A percentile compares a stretch with the other conserved stretches of the same genome.
Conservation (phyloP, 2,113 vertebrate genomes). For the Syngnathus scovelli region DNA sequence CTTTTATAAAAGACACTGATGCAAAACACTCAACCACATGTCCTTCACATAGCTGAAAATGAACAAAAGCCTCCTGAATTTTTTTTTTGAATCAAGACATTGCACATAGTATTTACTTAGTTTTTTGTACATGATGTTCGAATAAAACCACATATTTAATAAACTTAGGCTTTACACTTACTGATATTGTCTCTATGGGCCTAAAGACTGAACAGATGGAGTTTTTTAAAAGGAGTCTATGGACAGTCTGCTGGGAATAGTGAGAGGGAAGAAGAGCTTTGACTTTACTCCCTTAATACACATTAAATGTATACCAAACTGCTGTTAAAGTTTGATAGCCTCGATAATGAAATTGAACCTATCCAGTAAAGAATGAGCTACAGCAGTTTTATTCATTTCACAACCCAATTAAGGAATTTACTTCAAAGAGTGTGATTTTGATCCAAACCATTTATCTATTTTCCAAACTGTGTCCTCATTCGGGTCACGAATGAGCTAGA, state of each 20-base stretch:
- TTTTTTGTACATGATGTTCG: background rate
- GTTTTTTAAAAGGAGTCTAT: background rate
- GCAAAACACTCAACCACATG: background rate
- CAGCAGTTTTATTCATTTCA: background rate
- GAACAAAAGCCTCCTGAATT: background rate
- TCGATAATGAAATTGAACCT: background rate
- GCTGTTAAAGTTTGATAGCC: background rate
- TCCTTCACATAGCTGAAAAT: background rate
- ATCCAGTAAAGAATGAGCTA: background rate
- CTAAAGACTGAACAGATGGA: conserved; percentile 2
- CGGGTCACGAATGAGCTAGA: background rate
- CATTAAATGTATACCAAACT: background rate
- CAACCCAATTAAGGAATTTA: background rate
- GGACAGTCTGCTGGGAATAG: background rate
- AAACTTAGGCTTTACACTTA: background rate
- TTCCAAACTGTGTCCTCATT: background rate
- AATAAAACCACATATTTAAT: background rate
- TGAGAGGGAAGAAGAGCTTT: background rate
- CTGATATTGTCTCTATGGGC: background rate
- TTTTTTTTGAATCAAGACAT: background rate
- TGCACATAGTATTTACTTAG: background rate
- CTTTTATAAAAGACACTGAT: background rate
- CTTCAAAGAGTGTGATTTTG: background rate
- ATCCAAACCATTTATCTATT: background rate
- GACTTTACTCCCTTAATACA: background rate